These are phyloP conservation scores for Nerophis lumbriciformis DNA, from an alignment of 2,113 vertebrate genomes.

Conservation along the genomic window DNA sequence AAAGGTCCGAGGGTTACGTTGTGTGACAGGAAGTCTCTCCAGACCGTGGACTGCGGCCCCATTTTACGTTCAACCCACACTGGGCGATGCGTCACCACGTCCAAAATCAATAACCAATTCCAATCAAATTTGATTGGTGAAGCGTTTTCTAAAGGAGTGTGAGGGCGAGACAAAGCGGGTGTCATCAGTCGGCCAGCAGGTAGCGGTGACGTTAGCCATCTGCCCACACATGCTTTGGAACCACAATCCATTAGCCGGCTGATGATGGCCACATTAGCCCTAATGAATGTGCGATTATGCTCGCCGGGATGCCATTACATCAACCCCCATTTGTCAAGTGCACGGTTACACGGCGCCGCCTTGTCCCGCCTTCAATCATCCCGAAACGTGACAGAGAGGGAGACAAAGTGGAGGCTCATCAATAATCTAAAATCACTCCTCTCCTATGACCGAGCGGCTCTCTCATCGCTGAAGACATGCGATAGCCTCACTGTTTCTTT, in stretches of 20 bases:
- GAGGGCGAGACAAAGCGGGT: too few species aligned
- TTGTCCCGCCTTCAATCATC: conserved; percentile 28
- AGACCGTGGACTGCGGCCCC: too few species aligned
- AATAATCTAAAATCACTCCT: conserved; percentile 54
- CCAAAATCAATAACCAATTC: too few species aligned
- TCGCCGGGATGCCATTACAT: conserved; percentile 44
- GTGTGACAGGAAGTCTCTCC: too few species aligned
- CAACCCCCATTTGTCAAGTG: conserved; percentile 42
- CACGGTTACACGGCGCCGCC: conserved; percentile 28
- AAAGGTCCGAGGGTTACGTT: too few species aligned
- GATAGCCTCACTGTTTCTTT: conserved; percentile 33
- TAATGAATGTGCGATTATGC: conserved; percentile 49
- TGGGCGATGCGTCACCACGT: too few species aligned
- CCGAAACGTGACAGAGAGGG: conserved; percentile 18
- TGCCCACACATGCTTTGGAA: conserved; percentile 31
- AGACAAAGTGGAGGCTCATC: conserved; percentile 47
- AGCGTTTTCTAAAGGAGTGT: too few species aligned
- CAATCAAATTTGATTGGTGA: too few species aligned
- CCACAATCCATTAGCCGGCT: conserved; percentile 51
- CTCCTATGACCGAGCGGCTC: conserved; percentile 37
- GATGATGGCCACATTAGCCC: conserved; percentile 54
- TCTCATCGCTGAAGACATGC: conserved; percentile 43
- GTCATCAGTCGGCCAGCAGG: conserved; percentile 2
- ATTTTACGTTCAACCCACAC: too few species aligned
- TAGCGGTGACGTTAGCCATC: conserved; percentile 35